phyloP scores from a whole-genome alignment of 1,140 invertebrate species.

The Solen grandis region DNA sequence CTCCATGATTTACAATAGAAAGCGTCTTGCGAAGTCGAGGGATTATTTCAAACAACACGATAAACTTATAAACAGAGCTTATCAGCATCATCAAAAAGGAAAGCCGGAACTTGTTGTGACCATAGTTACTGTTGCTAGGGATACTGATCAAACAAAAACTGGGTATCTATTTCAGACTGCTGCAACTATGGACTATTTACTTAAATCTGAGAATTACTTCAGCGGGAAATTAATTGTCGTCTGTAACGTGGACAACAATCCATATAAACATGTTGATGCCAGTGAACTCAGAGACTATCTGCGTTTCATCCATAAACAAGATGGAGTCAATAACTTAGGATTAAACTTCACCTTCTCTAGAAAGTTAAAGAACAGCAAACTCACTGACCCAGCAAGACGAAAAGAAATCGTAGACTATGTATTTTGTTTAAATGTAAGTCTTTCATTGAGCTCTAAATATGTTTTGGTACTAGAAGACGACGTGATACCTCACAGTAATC shows the following conservation, averaged over 20 bases:
- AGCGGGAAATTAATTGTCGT: conserved; percentile 38
- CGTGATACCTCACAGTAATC: conserved; percentile 46
- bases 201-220: conserved; percentile 44
- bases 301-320: conserved; percentile 46
- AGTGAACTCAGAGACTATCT: conserved; percentile 40
- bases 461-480: conserved; percentile 62
- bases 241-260: conserved; percentile 56
- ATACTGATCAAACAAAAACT: background rate
- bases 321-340: conserved; percentile 27
- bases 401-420: conserved; percentile 56
- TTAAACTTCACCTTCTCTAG: background rate
- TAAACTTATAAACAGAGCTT: no score
- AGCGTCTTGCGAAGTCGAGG: background rate
- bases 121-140: background rate
- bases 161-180: conserved; percentile 54
- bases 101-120: conserved; percentile 1
- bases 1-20: background rate
- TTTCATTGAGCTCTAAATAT: conserved; percentile 21
- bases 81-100: no score
- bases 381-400: background rate
- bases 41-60: background rate
- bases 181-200: conserved; percentile 27
- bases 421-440: conserved; percentile 55
- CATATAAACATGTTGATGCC: conserved; percentile 51
- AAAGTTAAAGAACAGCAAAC: background rate